phyloP scores from a whole-genome alignment of 2,888 invertebrate genomes.

The Sipunculus nudus region DNA sequence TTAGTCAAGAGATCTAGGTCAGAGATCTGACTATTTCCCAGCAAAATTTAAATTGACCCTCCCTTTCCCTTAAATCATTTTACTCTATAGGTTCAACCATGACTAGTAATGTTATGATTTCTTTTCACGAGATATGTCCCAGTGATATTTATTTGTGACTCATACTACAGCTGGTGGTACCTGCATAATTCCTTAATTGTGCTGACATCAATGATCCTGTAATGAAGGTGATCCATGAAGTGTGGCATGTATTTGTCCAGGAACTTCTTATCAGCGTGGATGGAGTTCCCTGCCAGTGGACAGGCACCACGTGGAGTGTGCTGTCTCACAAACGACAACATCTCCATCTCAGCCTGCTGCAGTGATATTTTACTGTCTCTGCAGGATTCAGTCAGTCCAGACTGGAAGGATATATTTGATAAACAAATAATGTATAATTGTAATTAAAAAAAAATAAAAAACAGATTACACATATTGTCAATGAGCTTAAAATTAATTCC shows the following conservation, averaged over 20 bases:
- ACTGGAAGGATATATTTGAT: constrained; percentile 69
- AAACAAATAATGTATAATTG: neutral
- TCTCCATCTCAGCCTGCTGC: constrained; percentile 75
- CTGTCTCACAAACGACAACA: constrained; percentile 78
- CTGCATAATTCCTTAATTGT: constrained; percentile 82
- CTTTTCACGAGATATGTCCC: too few species aligned
- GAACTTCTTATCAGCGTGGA: constrained; percentile 87
- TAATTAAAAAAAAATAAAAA: neutral
- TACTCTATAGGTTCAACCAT: too few species aligned
- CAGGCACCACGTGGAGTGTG: constrained; percentile 73
- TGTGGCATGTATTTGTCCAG: constrained; percentile 83
- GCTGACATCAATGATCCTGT: constrained; percentile 92
- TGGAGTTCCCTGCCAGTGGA: constrained; percentile 84
- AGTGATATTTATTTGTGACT: too few species aligned
- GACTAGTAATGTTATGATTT: too few species aligned
- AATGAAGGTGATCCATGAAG: constrained; percentile 83
- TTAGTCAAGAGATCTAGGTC: too few species aligned
- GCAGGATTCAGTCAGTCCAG: constrained; percentile 82
- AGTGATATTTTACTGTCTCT: constrained; percentile 75
- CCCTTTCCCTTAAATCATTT: too few species aligned
- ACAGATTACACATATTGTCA: neutral
- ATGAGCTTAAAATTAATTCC: too few species aligned
- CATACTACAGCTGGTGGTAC: too few species aligned
- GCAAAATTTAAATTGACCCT: too few species aligned
- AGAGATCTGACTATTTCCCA: too few species aligned